Percentiles rank a stretch among this genome's conserved stretches.
These are phyloP conservation scores for Spinus pinus DNA, from an alignment of 2,797 vertebrate species.

Conservation along the genomic window DNA sequence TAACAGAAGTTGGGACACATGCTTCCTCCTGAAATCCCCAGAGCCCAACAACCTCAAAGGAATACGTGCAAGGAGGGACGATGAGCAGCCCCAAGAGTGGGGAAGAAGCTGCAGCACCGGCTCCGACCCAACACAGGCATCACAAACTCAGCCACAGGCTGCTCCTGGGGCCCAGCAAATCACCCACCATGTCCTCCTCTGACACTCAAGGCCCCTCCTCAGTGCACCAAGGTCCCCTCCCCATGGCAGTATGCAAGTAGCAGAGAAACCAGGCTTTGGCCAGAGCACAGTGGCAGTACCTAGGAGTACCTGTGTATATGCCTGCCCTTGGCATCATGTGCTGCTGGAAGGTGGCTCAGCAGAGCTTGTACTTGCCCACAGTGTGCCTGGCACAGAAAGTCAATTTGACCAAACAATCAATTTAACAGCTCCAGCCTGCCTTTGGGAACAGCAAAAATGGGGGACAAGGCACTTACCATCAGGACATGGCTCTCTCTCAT, in stretches of 20 bases:
- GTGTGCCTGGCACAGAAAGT: not conserved
- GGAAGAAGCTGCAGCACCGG: not conserved
- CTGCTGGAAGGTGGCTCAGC: not conserved
- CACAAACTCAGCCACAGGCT: not conserved
- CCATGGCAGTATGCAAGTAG: not conserved
- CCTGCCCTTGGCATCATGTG: not conserved
- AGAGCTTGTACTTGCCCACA: fast-evolving
- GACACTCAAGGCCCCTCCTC: not conserved
- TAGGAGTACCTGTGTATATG: fast-evolving
- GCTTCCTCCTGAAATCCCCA: not conserved
- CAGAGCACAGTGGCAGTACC: not conserved
- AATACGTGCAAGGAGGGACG: not conserved
- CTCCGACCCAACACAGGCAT: fast-evolving
- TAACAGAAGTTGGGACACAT: not conserved
- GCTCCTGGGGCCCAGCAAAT: not conserved
- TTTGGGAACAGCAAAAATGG: not conserved
- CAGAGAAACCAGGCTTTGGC: not conserved
- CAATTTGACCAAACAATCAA: fast-evolving
- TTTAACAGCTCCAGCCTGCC: not conserved
- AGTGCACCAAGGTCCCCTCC: not conserved
- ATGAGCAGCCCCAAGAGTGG: not conserved
- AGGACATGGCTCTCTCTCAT: fast-evolving
- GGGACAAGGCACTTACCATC: not conserved
- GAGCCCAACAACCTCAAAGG: not conserved
- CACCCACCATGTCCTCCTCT: fast-evolving